Evolutionary conservation across 2,113 vertebrate genomes (phyloP).

Genomic region (Neolamprologus fasciatus): DNA sequence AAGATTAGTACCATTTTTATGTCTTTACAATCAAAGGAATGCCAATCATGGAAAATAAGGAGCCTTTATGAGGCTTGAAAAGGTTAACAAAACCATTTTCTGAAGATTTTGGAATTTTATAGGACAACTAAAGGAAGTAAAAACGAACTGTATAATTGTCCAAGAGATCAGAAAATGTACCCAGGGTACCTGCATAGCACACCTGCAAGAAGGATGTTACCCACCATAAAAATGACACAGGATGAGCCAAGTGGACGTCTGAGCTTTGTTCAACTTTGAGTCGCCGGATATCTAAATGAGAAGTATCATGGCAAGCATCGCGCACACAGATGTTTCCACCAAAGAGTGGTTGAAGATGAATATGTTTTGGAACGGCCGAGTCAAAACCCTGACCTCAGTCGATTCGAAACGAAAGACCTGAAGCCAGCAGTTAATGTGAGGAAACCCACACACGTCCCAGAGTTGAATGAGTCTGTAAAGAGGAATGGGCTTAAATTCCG

Average conservation of each 20-base stretch:
- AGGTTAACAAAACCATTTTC: not conserved
- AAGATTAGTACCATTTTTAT: not conserved
- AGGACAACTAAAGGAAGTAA: not conserved
- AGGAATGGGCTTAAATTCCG: not conserved
- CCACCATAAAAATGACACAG: not conserved
- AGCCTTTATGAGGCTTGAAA: not conserved
- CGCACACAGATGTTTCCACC: not conserved
- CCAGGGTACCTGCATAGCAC: not conserved
- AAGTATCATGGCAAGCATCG: not conserved
- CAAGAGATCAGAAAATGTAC: not conserved
- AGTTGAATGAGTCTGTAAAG: not conserved
- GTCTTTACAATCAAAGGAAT: not conserved
- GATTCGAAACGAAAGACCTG: not conserved
- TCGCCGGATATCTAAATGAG: not conserved
- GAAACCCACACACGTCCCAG: not conserved
- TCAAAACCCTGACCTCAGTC: not conserved
- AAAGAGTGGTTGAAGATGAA: not conserved
- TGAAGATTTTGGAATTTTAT: not conserved
- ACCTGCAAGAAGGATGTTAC: not conserved
- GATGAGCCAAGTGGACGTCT: not conserved
- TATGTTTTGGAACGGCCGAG: not conserved
- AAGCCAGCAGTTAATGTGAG: not conserved
- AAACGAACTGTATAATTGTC: not conserved
- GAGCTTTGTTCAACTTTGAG: not conserved
- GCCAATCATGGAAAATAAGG: not conserved